Conservation (phyloP, 1,140 invertebrate genomes). For the Phenacoccus solenopsis region DNA sequence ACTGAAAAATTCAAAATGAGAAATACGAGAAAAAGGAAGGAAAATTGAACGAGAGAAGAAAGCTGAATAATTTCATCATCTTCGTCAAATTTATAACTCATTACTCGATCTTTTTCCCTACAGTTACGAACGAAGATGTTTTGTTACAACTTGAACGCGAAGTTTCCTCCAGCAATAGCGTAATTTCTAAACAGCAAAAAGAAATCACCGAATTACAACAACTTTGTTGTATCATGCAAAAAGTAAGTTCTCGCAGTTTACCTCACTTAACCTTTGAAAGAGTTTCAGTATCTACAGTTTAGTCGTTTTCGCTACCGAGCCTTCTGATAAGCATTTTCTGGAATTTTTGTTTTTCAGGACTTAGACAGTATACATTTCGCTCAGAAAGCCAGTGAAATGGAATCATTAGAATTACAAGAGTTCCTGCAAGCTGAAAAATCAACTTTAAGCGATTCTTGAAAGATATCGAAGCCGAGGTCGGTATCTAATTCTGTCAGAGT, state of each 20-base stretch:
- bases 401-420: slow-evolving; percentile 58
- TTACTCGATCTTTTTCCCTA: too few species aligned
- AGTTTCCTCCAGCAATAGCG: slow-evolving; percentile 51
- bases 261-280: not conserved
- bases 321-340: too few species aligned
- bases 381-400: slow-evolving; percentile 52
- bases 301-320: too few species aligned
- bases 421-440: slow-evolving; percentile 64
- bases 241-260: slow-evolving; percentile 18
- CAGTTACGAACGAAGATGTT: slow-evolving; percentile 27
- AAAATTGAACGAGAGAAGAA: too few species aligned
- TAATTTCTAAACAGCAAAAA: slow-evolving; percentile 54
- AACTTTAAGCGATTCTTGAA: slow-evolving; percentile 55
- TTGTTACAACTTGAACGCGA: slow-evolving; percentile 36
- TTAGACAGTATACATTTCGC: slow-evolving; percentile 52
- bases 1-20: too few species aligned
- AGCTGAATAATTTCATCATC: too few species aligned
- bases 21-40: too few species aligned
- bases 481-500: too few species aligned
- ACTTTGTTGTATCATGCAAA: slow-evolving; percentile 22
- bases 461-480: slow-evolving; percentile 57
- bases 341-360: too few species aligned
- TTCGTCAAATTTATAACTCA: too few species aligned
- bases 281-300: too few species aligned
- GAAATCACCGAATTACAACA: slow-evolving; percentile 34